Percentiles rank a stretch among this genome's conserved stretches.
phyloP scores from a whole-genome alignment of 2,113 vertebrate species.

The Labrus mixtus region DNA sequence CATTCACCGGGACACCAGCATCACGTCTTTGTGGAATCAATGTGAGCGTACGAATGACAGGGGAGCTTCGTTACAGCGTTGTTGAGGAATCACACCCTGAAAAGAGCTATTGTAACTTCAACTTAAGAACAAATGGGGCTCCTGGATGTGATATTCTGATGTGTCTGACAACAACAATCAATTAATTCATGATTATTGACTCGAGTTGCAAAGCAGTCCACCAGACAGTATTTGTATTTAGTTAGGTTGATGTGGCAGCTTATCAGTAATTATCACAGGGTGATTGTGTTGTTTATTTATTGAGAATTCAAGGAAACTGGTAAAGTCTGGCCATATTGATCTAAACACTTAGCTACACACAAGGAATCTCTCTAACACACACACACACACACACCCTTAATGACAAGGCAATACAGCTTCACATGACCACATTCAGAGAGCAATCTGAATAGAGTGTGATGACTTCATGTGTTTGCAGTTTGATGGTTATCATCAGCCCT shows the following conservation, averaged over 20 bases:
- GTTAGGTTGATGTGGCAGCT: neutral
- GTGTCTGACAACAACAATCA: too few relatives aligned
- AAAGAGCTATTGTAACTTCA: too few relatives aligned
- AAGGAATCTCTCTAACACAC: neutral
- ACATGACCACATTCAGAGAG: constrained; percentile 39
- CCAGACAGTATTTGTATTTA: too few relatives aligned
- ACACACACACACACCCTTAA: constrained; percentile 1
- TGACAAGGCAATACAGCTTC: constrained; percentile 36
- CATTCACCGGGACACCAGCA: too few relatives aligned
- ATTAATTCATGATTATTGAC: too few relatives aligned
- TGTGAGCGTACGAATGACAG: too few relatives aligned
- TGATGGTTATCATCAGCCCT: constrained; percentile 74
- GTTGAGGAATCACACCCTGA: too few relatives aligned
- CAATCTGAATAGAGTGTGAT: constrained; percentile 45
- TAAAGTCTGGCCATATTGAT: neutral
- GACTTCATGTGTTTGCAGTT: constrained; percentile 74
- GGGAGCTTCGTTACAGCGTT: too few relatives aligned
- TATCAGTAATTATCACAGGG: neutral
- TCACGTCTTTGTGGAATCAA: too few relatives aligned
- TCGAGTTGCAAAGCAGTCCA: too few relatives aligned
- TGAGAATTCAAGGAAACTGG: constrained; percentile 5
- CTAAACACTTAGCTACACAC: neutral
- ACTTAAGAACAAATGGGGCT: too few relatives aligned
- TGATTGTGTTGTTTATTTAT: neutral
- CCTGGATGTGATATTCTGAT: too few relatives aligned